Conservation (phyloP, 2,888 invertebrate genomes). For the Thymelicus sylvestris region DNA sequence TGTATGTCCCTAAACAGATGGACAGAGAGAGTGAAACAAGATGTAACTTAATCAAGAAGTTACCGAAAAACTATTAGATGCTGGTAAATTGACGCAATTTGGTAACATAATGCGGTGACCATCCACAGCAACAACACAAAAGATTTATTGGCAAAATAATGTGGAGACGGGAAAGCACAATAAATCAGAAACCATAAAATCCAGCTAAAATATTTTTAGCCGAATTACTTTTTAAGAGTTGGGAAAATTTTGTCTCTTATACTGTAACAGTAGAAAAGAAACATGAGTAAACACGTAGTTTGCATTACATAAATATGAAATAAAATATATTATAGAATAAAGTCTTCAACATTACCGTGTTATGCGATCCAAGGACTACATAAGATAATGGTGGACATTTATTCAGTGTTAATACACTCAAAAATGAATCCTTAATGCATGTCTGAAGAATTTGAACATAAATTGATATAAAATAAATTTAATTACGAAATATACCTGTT, state of each 20-base stretch:
- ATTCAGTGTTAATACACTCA: neutral
- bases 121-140: neutral
- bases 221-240: neutral
- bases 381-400: neutral
- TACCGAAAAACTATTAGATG: neutral
- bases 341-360: neutral
- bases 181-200: neutral
- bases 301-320: neutral
- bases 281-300: neutral
- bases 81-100: neutral
- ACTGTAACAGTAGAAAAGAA: neutral
- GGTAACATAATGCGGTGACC: neutral
- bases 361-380: neutral
- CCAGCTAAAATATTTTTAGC: neutral
- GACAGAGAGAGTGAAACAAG: neutral
- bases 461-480: slow-evolving; percentile 24
- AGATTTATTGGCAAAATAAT: neutral
- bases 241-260: neutral
- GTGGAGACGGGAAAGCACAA: neutral
- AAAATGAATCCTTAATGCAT: slow-evolving; percentile 23
- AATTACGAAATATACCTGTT: slow-evolving; percentile 31
- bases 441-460: slow-evolving; percentile 15
- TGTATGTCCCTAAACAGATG: neutral
- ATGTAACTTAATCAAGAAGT: neutral
- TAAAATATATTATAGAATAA: slow-evolving; percentile 6